A percentile compares a stretch with the other conserved stretches of the same genome.
These are phyloP conservation scores for Nephotettix cincticeps DNA, from an alignment of 1,140 invertebrate genomes.

Conservation along the genomic window DNA sequence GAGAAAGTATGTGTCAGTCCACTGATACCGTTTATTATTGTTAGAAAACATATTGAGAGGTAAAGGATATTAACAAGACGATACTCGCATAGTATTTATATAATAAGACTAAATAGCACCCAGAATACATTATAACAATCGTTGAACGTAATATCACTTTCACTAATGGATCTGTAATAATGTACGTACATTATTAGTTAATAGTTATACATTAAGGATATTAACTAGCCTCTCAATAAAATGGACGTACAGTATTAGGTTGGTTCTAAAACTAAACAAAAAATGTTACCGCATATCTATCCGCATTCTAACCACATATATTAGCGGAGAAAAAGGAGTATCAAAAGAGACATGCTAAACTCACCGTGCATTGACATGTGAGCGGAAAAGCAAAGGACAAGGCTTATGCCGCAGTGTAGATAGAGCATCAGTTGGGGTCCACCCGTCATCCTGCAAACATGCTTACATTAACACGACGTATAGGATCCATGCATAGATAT, in stretches of 20 bases:
- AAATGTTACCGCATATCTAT: background rate
- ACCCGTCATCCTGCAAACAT: background rate
- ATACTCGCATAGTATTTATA: background rate
- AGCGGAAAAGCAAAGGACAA: background rate
- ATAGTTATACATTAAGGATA: background rate
- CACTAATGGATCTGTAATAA: background rate
- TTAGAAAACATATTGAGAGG: background rate
- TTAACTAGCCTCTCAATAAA: background rate
- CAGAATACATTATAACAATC: background rate
- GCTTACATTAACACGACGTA: too few relatives aligned
- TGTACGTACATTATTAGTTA: background rate
- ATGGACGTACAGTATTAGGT: background rate
- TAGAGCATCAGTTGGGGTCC: background rate
- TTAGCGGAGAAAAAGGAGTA: background rate
- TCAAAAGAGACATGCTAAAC: background rate
- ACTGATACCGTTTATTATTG: too few relatives aligned
- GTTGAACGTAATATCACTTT: background rate
- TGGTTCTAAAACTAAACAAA: background rate
- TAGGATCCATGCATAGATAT: too few relatives aligned
- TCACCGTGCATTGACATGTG: background rate
- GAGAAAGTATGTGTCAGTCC: too few relatives aligned
- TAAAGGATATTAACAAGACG: background rate
- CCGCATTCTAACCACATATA: background rate
- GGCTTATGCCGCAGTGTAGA: background rate
- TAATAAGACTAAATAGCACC: background rate